Conservation (phyloP, 2,888 invertebrate species). For the Ganaspis brasiliensis region DNA sequence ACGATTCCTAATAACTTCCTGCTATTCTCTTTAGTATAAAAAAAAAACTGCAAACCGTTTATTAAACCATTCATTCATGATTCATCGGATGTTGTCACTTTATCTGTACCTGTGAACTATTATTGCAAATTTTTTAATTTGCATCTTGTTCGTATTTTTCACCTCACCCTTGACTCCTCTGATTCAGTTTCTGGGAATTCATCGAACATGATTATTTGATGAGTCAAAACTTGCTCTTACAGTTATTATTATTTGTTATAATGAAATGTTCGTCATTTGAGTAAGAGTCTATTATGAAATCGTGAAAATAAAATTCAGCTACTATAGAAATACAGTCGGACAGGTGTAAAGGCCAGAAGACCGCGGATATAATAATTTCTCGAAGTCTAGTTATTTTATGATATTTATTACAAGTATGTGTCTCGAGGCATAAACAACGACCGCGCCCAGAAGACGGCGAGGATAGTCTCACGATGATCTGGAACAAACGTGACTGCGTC, state of each 20-base stretch:
- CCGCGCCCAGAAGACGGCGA: slow-evolving; percentile 72
- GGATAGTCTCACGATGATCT: slow-evolving; percentile 77
- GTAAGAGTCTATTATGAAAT: too few relatives aligned
- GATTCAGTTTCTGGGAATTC: neutral
- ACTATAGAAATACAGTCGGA: slow-evolving; percentile 45
- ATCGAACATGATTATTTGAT: neutral
- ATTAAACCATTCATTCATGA: slow-evolving; percentile 18
- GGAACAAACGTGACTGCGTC: slow-evolving; percentile 65
- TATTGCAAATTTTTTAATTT: slow-evolving; percentile 1
- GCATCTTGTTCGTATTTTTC: slow-evolving; percentile 21
- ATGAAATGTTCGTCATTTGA: neutral
- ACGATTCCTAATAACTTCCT: slow-evolving; percentile 27
- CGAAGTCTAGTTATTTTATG: slow-evolving; percentile 3
- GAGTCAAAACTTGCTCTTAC: neutral
- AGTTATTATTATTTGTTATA: neutral
- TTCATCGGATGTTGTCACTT: slow-evolving; percentile 12
- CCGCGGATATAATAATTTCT: neutral
- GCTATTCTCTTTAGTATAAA: neutral
- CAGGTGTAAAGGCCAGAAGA: slow-evolving; percentile 40
- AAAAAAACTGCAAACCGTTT: slow-evolving; percentile 3
- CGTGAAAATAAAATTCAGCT: slow-evolving; percentile 1
- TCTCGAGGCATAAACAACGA: slow-evolving; percentile 69
- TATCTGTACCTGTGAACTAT: neutral
- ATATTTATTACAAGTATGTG: slow-evolving; percentile 37
- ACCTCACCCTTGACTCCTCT: slow-evolving; percentile 24